Percentiles rank a stretch among this genome's conserved stretches.
These are phyloP conservation scores for Drosophila borealis DNA, from an alignment of 2,888 invertebrate species.

Conservation along the genomic window DNA sequence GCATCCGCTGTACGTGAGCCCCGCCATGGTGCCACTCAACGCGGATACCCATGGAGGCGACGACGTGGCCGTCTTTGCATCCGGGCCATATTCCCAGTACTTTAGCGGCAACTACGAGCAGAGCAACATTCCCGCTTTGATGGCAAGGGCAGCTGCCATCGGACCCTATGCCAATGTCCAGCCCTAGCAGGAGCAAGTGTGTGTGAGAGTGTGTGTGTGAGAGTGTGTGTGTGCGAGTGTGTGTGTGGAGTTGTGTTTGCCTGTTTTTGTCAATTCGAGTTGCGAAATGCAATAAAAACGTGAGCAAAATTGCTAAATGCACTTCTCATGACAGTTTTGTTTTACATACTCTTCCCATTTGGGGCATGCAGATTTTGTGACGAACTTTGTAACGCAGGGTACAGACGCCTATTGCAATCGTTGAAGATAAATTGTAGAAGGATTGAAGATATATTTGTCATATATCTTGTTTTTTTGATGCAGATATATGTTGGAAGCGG, in stretches of 20 bases:
- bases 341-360: not conserved
- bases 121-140: slow-evolving; percentile 90
- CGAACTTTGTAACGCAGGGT: not conserved
- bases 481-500: too few species aligned
- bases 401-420: not conserved
- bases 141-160: slow-evolving; percentile 90
- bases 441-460: too few species aligned
- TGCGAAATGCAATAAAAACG: slow-evolving; percentile 62
- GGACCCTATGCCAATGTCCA: slow-evolving; percentile 85
- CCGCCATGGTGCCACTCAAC: slow-evolving; percentile 87
- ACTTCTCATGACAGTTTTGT: slow-evolving; percentile 15
- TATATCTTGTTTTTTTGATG: too few species aligned
- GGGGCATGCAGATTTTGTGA: not conserved
- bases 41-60: slow-evolving; percentile 92
- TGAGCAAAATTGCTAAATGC: slow-evolving; percentile 45
- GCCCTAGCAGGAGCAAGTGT: not conserved
- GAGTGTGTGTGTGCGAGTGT: not conserved
- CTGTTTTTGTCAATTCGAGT: slow-evolving; percentile 18
- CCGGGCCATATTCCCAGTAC: slow-evolving; percentile 91
- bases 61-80: slow-evolving; percentile 92
- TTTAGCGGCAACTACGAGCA: slow-evolving; percentile 93
- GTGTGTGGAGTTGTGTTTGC: not conserved
- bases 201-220: not conserved
- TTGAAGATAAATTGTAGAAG: too few species aligned
- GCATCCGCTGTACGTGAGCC: slow-evolving; percentile 85